Evolutionary conservation across 2,888 invertebrate genomes (phyloP).

Genomic region (Calameuta pallipes): DNA sequence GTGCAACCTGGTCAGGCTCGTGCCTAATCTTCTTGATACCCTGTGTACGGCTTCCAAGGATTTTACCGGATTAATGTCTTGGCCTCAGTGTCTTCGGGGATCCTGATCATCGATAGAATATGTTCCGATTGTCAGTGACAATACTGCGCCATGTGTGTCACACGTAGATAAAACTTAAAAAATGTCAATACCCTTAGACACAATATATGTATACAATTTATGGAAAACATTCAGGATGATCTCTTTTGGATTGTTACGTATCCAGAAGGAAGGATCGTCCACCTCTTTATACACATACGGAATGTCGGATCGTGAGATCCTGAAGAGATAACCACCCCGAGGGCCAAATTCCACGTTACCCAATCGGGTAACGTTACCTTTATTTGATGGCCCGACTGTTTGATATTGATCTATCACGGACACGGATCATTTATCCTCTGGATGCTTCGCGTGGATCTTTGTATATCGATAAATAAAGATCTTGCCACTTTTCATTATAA

Average conservation of each 20-base stretch:
- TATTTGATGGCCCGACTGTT: slow-evolving; percentile 47
- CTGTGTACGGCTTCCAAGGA: slow-evolving; percentile 37
- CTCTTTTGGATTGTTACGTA: not conserved
- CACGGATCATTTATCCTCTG: slow-evolving; percentile 36
- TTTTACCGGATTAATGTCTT: slow-evolving; percentile 38
- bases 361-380: slow-evolving; percentile 40
- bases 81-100: not conserved
- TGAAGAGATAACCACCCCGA: slow-evolving; percentile 54
- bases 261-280: not conserved
- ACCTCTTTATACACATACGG: slow-evolving; percentile 14
- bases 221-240: not conserved
- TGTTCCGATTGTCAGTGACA: not conserved
- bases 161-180: not conserved
- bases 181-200: not conserved
- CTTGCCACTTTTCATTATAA: not conserved
- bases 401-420: slow-evolving; percentile 49
- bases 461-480: not conserved
- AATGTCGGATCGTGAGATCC: slow-evolving; percentile 39
- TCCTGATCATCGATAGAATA: not conserved
- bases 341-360: slow-evolving; percentile 51
- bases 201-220: not conserved
- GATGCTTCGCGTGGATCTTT: not conserved
- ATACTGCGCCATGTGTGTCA: not conserved
- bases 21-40: slow-evolving; percentile 45
- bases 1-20: not conserved